A percentile compares a stretch with the other conserved stretches of the same genome.
Conservation (phyloP, 2,888 invertebrate species). For the Cantharis flavilabris region DNA sequence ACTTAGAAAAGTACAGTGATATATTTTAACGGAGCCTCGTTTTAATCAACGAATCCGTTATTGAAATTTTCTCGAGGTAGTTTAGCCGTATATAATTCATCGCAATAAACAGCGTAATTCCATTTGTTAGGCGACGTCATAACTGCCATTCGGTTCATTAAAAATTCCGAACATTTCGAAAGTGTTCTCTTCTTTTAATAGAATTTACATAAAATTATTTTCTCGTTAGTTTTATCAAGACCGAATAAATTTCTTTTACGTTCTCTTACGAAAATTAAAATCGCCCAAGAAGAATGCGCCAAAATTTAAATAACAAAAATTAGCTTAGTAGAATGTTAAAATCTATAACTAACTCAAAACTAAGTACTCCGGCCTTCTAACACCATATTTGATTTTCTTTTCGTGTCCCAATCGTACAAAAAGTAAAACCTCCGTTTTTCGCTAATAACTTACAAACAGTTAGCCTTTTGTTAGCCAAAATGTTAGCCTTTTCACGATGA, state of each 20-base stretch:
- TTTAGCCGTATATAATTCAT: slow-evolving; percentile 23
- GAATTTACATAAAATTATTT: slow-evolving; percentile 24
- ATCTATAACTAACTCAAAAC: too few species aligned
- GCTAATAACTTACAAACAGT: too few species aligned
- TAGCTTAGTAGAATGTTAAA: neutral
- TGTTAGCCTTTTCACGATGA: too few species aligned
- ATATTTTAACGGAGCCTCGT: slow-evolving; percentile 31
- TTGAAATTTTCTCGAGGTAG: slow-evolving; percentile 28
- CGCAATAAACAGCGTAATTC: slow-evolving; percentile 20
- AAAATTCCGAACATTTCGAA: slow-evolving; percentile 26
- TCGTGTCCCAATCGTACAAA: too few species aligned
- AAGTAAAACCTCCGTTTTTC: too few species aligned
- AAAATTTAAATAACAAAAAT: slow-evolving; percentile 15
- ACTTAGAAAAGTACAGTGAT: slow-evolving; percentile 30
- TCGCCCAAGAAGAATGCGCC: slow-evolving; percentile 7
- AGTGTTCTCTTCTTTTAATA: slow-evolving; percentile 20
- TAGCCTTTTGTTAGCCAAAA: too few species aligned
- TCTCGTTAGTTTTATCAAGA: slow-evolving; percentile 26
- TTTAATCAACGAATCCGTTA: slow-evolving; percentile 33
- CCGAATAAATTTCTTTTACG: slow-evolving; percentile 24
- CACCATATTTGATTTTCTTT: too few species aligned
- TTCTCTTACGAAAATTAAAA: slow-evolving; percentile 18
- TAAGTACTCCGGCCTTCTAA: too few species aligned
- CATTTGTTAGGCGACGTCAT: slow-evolving; percentile 20
- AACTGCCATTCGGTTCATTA: slow-evolving; percentile 24